Conservation (phyloP, 2,797 vertebrate genomes). For the Ceryle rudis region DNA sequence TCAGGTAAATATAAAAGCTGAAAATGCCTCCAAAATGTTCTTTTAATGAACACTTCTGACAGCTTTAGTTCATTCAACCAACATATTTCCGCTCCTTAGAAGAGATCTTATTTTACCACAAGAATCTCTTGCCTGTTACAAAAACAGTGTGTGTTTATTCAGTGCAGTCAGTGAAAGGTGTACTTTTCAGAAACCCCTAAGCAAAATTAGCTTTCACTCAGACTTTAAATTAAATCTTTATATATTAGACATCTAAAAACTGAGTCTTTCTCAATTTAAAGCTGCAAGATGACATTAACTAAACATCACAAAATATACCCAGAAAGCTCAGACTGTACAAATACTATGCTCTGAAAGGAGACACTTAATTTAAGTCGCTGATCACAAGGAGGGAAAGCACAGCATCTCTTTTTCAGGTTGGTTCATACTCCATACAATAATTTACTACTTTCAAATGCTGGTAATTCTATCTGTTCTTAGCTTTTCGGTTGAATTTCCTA, state of each 20-base stretch:
- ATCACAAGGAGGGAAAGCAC: neutral
- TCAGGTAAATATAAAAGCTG: neutral
- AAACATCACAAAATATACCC: neutral
- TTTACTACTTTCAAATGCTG: neutral
- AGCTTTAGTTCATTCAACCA: neutral
- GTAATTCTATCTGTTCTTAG: neutral
- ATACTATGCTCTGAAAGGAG: neutral
- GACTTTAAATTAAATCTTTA: neutral
- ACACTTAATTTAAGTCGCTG: neutral
- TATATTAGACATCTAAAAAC: neutral
- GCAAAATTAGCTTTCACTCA: slow-evolving; percentile 1
- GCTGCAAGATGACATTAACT: neutral
- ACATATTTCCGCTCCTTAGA: neutral
- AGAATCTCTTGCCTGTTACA: slow-evolving; percentile 19
- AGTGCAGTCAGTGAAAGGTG: slow-evolving; percentile 14
- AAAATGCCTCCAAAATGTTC: neutral
- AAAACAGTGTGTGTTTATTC: slow-evolving; percentile 14
- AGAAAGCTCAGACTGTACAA: neutral
- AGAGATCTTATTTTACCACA: neutral
- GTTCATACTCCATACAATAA: neutral
- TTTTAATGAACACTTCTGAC: slow-evolving; percentile 8
- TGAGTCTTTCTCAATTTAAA: neutral
- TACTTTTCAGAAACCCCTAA: neutral
- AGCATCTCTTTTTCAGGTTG: neutral
- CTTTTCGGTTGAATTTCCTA: neutral